Evolutionary conservation across 1,140 invertebrate genomes (phyloP), one percentile per base, ranked within the genome.

Genomic region (Acromyrmex echinatior): DNA sequence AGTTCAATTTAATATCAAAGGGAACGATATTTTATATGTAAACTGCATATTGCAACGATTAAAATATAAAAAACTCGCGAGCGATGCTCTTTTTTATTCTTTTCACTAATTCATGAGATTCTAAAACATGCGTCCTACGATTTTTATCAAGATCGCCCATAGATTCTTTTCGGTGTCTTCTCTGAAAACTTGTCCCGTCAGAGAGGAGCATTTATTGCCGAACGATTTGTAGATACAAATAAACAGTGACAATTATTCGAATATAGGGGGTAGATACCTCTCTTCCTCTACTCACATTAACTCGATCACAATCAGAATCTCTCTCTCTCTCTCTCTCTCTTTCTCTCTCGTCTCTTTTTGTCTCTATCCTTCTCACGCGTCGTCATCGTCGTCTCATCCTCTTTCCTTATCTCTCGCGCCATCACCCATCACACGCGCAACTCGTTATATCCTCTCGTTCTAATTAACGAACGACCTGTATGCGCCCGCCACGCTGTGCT

Each of bases 161-260:
- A 76, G 39, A 84, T 74, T 28, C 56, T 49, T 76, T 76, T 62
- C 56, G 53, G 0, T 3, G 35, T 62, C 39, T 39, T 21, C 58
- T 74, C 56, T 62, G 18, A 39, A 79, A 89, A 89, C 81, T 56
- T 70, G 81, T 74, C 76, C 28, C 10, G 5, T 14, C 12, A 7
- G 77, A 16, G 18, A 62, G n/a, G n/a, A 35, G 21, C 62, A 53
- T 90, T 45, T 63, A 90, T 88, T 91, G 56, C 56, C 60, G 53
- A 60, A 70, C 80, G 85, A 92, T 90, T 92, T 51, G 66, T 86
- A 45, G 10, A 45, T 45, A 78, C 65, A 90, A 92, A 92, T 86
- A 82, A 87, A 92, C 78, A 56, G 62, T 90, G 92, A 93, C 91
- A 92, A 91, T 92, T 92, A 91, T 90, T 90, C 87, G 51, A 92